Evolutionary conservation across 2,113 vertebrate species (phyloP).

Genomic region (Zootoca vivipara): DNA sequence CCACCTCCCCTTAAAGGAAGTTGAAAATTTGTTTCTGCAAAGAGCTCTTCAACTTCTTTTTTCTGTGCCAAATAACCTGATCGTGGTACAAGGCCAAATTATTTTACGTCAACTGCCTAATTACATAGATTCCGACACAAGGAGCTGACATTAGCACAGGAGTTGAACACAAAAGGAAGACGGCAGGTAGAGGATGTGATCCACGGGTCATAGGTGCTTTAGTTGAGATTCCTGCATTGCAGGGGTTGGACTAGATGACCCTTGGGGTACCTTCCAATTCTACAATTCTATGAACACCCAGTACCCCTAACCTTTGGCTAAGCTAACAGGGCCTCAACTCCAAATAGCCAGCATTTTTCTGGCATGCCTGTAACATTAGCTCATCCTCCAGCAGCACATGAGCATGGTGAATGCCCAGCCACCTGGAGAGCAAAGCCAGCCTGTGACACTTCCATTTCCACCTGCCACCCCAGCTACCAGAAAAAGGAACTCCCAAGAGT

Average conservation of each 20-base stretch:
- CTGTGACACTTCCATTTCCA: not conserved
- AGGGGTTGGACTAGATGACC: too few species aligned
- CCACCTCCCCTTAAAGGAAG: not conserved
- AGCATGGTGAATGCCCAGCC: not conserved
- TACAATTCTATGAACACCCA: too few species aligned
- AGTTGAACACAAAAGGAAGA: not conserved
- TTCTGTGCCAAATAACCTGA: conserved; percentile 29
- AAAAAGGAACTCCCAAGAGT: not conserved
- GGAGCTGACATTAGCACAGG: not conserved
- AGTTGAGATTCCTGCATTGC: too few species aligned
- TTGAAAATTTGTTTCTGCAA: conserved; percentile 6
- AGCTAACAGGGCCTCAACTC: too few species aligned
- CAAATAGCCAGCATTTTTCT: too few species aligned
- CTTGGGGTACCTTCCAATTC: too few species aligned
- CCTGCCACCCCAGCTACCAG: not conserved
- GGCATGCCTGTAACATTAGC: not conserved
- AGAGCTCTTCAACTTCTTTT: conserved; percentile 21
- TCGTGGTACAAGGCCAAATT: conserved; percentile 4
- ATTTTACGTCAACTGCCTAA: conserved; percentile 40
- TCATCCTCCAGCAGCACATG: not conserved
- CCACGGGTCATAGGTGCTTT: too few species aligned
- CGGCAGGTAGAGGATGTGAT: too few species aligned
- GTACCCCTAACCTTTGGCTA: too few species aligned
- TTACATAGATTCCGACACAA: not conserved
- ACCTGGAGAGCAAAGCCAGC: not conserved